phyloP scores from a whole-genome alignment of 2,797 vertebrate species.

The Monodelphis domestica region DNA sequence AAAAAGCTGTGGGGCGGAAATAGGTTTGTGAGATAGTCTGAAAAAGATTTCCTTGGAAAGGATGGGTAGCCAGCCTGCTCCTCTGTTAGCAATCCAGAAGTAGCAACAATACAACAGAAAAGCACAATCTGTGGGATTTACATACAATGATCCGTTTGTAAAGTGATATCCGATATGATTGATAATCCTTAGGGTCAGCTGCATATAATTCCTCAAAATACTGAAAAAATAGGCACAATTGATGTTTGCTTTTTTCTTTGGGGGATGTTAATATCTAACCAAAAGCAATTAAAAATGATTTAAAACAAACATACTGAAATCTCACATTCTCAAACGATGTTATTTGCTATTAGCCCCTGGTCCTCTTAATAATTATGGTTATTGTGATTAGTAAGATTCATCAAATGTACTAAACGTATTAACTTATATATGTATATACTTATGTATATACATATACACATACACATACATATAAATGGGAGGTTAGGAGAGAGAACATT shows the following conservation, averaged over 20 bases:
- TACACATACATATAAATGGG: neutral
- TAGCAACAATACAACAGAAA: slow-evolving; percentile 75
- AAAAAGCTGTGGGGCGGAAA: slow-evolving; percentile 81
- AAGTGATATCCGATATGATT: slow-evolving; percentile 94
- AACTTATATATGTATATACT: neutral
- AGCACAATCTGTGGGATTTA: slow-evolving; percentile 84
- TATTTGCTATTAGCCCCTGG: neutral
- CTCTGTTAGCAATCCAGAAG: slow-evolving; percentile 83
- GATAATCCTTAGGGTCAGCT: slow-evolving; percentile 94
- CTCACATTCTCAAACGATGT: neutral
- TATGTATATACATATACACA: neutral
- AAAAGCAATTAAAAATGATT: slow-evolving; percentile 69
- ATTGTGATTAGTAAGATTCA: neutral
- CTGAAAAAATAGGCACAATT: slow-evolving; percentile 89
- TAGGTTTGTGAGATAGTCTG: slow-evolving; percentile 70
- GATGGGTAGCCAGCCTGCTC: slow-evolving; percentile 79
- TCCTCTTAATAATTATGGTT: neutral
- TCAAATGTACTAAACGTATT: neutral
- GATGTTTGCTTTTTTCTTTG: slow-evolving; percentile 77
- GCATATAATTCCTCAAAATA: slow-evolving; percentile 95
- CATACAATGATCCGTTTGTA: slow-evolving; percentile 99
- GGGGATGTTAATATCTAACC: slow-evolving; percentile 59
- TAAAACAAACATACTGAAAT: slow-evolving; percentile 58
- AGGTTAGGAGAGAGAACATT: neutral
- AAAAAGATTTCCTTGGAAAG: slow-evolving; percentile 71